A percentile compares a stretch with the other conserved stretches of the same genome.
Evolutionary conservation across 2,113 vertebrate genomes (phyloP).

Genomic region (Rissa tridactyla): DNA sequence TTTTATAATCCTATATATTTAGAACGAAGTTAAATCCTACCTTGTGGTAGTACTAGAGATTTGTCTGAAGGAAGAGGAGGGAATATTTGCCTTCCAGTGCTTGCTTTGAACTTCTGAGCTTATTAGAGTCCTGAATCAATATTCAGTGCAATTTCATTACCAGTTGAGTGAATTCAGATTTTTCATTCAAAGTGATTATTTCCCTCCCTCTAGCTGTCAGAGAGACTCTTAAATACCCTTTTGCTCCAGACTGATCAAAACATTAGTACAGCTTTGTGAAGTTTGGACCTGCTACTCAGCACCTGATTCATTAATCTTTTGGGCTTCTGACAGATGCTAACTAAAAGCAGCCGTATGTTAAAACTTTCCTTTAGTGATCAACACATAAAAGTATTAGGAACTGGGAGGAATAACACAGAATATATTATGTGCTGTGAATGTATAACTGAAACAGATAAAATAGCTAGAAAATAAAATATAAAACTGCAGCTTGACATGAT

Average conservation of each 20-base stretch:
- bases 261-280: constrained; percentile 61
- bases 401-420: not conserved
- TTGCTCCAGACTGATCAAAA: constrained; percentile 70
- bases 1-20: constrained; percentile 62
- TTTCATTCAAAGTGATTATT: constrained; percentile 75
- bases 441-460: constrained; percentile 40
- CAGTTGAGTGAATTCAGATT: constrained; percentile 60
- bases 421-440: constrained; percentile 3
- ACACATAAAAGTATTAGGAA: not conserved
- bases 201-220: constrained; percentile 70
- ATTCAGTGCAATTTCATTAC: constrained; percentile 70
- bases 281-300: constrained; percentile 61
- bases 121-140: constrained; percentile 75
- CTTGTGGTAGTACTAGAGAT: constrained; percentile 42
- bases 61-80: constrained; percentile 50
- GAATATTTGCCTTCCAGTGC: constrained; percentile 58
- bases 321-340: constrained; percentile 59
- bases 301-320: constrained; percentile 55
- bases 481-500: constrained; percentile 6
- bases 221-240: constrained; percentile 57
- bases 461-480: constrained; percentile 26
- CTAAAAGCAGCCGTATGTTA: constrained; percentile 39
- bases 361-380: constrained; percentile 29
- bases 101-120: constrained; percentile 77
- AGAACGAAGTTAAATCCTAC: constrained; percentile 45